phyloP scores from a whole-genome alignment of 2,797 vertebrate genomes.

The Notolabrus celidotus region DNA sequence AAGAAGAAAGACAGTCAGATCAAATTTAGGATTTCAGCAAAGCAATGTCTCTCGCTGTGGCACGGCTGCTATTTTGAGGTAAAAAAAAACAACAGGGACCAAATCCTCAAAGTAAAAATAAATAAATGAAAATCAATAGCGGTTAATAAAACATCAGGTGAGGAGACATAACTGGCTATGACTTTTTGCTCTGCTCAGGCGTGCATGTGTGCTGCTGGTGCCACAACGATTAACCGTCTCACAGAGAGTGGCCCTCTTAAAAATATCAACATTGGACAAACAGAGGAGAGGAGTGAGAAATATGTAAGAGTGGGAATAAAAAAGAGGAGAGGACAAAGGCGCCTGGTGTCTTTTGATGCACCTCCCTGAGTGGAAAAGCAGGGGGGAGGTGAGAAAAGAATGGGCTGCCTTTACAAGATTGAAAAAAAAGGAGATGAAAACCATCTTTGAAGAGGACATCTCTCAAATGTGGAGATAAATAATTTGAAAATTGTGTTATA shows the following conservation, averaged over 20 bases:
- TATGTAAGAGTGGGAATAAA: slow-evolving; percentile 69
- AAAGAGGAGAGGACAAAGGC: slow-evolving; percentile 64
- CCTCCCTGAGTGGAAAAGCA: slow-evolving; percentile 66
- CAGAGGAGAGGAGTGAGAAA: slow-evolving; percentile 58
- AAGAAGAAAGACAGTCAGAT: slow-evolving; percentile 67
- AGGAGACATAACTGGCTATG: slow-evolving; percentile 96
- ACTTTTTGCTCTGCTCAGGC: slow-evolving; percentile 91
- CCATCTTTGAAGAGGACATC: slow-evolving; percentile 61
- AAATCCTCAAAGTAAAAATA: slow-evolving; percentile 85
- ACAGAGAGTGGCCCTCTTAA: slow-evolving; percentile 85
- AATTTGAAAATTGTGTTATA: slow-evolving; percentile 51
- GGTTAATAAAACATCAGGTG: slow-evolving; percentile 99
- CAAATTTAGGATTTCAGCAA: slow-evolving; percentile 89
- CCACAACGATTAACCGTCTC: slow-evolving; percentile 92
- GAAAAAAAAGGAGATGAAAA: slow-evolving; percentile 42
- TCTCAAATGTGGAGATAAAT: slow-evolving; percentile 66
- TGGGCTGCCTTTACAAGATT: slow-evolving; percentile 56
- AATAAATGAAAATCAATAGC: slow-evolving; percentile 95
- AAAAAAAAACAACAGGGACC: slow-evolving; percentile 7
- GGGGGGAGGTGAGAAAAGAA: slow-evolving; percentile 73
- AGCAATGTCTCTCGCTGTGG: slow-evolving; percentile 87
- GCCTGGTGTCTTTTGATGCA: slow-evolving; percentile 54
- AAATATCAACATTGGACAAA: slow-evolving; percentile 83
- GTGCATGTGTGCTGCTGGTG: slow-evolving; percentile 92
- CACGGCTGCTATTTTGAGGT: slow-evolving; percentile 89